Evolutionary conservation across 2,797 vertebrate species (phyloP).

Genomic region (Catamblyrhynchus diadema): DNA sequence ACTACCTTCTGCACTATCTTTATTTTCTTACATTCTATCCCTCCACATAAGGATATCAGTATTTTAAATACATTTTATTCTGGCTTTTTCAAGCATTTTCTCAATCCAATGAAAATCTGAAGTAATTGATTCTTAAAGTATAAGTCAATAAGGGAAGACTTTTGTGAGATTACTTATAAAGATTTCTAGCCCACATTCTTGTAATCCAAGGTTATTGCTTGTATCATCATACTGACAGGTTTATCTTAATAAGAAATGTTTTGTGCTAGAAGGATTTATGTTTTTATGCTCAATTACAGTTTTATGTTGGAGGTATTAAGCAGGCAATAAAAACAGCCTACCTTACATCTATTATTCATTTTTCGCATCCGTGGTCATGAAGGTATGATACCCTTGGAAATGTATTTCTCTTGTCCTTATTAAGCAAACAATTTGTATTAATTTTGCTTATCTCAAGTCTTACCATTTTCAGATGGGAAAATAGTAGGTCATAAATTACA

Average conservation of each 20-base stretch:
- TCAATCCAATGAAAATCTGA: constrained; percentile 31
- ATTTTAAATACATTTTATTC: constrained; percentile 6
- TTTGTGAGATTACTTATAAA: constrained; percentile 58
- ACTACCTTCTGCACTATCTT: no score
- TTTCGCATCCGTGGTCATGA: neutral
- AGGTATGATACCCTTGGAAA: constrained; percentile 1
- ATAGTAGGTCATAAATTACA: neutral
- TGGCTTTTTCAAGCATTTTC: constrained; percentile 16
- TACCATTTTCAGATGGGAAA: neutral
- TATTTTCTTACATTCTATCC: no score
- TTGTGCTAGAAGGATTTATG: constrained; percentile 44
- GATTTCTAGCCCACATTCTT: constrained; percentile 36
- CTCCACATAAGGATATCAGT: neutral
- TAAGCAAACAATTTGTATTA: constrained; percentile 43
- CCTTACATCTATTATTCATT: constrained; percentile 17
- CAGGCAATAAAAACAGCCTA: constrained; percentile 39
- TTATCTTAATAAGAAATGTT: constrained; percentile 63
- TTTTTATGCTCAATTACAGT: constrained; percentile 61
- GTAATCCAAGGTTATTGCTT: constrained; percentile 55
- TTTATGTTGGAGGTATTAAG: constrained; percentile 54
- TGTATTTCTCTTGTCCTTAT: neutral
- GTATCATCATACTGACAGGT: constrained; percentile 46
- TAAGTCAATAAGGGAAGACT: constrained; percentile 45
- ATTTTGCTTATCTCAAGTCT: constrained; percentile 17
- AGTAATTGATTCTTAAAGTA: constrained; percentile 41